These are phyloP conservation scores for Heliothis subflexa DNA, from an alignment of 1,140 invertebrate genomes.

Conservation along the genomic window DNA sequence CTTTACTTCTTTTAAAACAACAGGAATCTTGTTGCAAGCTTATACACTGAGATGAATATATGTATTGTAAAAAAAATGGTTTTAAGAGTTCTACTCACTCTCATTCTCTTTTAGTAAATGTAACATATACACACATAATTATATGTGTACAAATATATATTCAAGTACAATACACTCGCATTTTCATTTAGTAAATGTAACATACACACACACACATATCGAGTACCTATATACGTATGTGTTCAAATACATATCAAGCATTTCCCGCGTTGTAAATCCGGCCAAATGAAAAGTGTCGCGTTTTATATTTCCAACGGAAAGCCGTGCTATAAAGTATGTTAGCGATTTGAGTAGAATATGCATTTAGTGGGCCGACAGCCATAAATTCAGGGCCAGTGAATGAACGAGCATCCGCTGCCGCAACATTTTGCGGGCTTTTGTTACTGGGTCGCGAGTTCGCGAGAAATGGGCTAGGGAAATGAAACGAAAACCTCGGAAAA, in stretches of 20 bases:
- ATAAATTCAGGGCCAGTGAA: constrained; percentile 59
- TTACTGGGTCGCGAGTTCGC: constrained; percentile 24
- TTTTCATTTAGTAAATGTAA: constrained; percentile 11
- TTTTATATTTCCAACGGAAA: constrained; percentile 56
- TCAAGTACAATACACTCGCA: background rate
- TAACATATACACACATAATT: too few species aligned
- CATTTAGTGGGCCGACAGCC: constrained; percentile 59
- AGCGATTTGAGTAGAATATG: constrained; percentile 62
- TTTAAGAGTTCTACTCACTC: too few species aligned
- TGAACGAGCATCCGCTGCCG: constrained; percentile 53
- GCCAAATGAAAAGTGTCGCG: constrained; percentile 51
- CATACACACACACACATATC: background rate
- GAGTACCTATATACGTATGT: background rate
- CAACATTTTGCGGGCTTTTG: constrained; percentile 52
- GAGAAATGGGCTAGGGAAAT: constrained; percentile 50
- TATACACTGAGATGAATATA: too few species aligned
- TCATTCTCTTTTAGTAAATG: too few species aligned
- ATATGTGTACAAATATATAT: too few species aligned
- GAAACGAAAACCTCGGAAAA: constrained; percentile 39
- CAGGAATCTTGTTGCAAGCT: too few species aligned
- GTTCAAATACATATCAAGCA: background rate
- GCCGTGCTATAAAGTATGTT: constrained; percentile 58
- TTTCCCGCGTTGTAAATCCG: constrained; percentile 39
- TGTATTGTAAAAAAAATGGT: too few species aligned
- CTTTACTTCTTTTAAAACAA: too few species aligned